Conservation (phyloP, 1,140 invertebrate genomes). For the Eubasilissa regina region DNA sequence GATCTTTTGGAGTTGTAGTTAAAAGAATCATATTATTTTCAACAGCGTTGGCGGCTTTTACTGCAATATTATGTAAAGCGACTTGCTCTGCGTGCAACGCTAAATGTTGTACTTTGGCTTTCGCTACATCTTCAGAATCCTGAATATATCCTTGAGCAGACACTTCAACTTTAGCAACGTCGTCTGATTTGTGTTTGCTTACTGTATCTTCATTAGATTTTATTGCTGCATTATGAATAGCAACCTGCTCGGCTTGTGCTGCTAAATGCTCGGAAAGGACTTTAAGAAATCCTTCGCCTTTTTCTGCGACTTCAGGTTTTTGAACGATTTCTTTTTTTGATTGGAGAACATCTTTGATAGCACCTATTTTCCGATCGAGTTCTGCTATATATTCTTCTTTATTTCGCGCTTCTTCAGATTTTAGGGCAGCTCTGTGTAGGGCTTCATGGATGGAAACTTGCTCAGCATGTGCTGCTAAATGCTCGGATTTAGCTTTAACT, state of each 20-base stretch:
- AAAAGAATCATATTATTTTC: not conserved
- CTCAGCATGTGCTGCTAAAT: not conserved
- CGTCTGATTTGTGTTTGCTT: not conserved
- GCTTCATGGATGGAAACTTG: conserved; percentile 4
- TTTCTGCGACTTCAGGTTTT: not conserved
- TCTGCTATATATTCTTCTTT: no score
- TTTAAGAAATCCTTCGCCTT: not conserved
- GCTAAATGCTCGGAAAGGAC: not conserved
- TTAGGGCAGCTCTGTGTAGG: not conserved
- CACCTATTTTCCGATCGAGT: no score
- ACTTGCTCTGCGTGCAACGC: conserved; percentile 18
- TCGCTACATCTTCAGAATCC: not conserved
- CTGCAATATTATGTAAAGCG: not conserved
- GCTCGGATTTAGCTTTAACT: not conserved
- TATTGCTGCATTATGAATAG: not conserved
- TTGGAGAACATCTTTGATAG: no score
- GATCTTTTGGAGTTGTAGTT: not conserved
- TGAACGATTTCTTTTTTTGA: no score
- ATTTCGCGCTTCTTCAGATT: no score
- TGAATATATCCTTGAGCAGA: not conserved
- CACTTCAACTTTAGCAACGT: not conserved
- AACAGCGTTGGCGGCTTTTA: not conserved
- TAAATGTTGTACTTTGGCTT: not conserved
- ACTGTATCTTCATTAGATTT: not conserved
- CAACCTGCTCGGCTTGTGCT: no score